Evolutionary conservation across 2,113 vertebrate species (phyloP).

Genomic region (Cephalopterus ornatus): DNA sequence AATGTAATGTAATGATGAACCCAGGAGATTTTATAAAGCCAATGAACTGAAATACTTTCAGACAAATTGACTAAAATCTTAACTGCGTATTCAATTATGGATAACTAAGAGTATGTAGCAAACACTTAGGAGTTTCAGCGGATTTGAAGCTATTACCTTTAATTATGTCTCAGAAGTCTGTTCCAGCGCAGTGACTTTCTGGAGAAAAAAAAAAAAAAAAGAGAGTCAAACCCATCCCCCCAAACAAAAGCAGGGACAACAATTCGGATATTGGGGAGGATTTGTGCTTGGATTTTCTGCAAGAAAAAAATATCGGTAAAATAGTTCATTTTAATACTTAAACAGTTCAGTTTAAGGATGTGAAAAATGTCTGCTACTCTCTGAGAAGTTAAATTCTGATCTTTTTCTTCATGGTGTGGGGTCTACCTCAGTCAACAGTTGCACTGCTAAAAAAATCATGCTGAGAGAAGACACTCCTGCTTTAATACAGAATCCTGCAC

Average conservation of each 20-base stretch:
- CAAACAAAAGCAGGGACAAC: not conserved
- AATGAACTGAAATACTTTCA: conserved; percentile 15
- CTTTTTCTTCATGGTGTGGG: not conserved
- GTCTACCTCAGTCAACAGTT: not conserved
- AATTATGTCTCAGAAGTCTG: conserved; percentile 24
- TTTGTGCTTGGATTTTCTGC: not conserved
- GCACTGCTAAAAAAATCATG: not conserved
- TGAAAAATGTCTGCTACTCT: not conserved
- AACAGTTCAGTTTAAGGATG: not conserved
- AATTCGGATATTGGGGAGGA: not conserved
- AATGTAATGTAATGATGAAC: not conserved
- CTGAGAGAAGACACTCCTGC: not conserved
- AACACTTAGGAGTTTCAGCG: not conserved
- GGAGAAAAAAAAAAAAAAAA: not conserved
- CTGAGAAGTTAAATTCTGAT: not conserved
- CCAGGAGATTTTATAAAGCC: not conserved
- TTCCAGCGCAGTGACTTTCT: not conserved
- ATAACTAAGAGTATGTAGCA: not conserved
- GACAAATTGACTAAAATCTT: conserved; percentile 8
- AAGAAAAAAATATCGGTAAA: not conserved
- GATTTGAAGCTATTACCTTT: not conserved
- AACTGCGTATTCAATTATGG: not conserved
- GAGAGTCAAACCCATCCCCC: not conserved
- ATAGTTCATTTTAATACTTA: not conserved
- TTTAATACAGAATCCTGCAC: not conserved